A percentile compares a stretch with the other conserved stretches of the same genome.
These are phyloP conservation scores for Brachirus orientalis DNA, from an alignment of 2,113 vertebrate species.

Conservation along the genomic window DNA sequence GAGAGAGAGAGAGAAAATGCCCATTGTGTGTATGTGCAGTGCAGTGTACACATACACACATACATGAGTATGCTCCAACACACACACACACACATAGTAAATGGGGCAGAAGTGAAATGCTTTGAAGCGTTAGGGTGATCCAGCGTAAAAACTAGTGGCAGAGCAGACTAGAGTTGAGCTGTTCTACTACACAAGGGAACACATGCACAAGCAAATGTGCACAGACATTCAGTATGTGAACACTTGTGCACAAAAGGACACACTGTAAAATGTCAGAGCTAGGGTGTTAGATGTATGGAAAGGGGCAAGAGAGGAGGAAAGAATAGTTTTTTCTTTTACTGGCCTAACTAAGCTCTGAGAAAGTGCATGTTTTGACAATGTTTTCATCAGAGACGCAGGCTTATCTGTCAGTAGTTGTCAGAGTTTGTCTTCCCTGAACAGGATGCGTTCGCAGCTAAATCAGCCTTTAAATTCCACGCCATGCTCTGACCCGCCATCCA, in stretches of 20 bases:
- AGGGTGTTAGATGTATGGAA: slow-evolving; percentile 39
- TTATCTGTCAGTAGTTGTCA: slow-evolving; percentile 64
- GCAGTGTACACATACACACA: slow-evolving; percentile 13
- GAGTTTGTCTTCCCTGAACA: slow-evolving; percentile 64
- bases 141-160: slow-evolving; percentile 80
- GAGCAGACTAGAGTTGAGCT: slow-evolving; percentile 66
- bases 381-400: slow-evolving; percentile 63
- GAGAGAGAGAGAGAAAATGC: slow-evolving; percentile 4
- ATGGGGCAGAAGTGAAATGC: slow-evolving; percentile 84
- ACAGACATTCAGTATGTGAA: slow-evolving; percentile 29
- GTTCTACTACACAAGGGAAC: slow-evolving; percentile 56
- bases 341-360: slow-evolving; percentile 63
- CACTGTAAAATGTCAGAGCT: slow-evolving; percentile 26
- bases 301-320: slow-evolving; percentile 22
- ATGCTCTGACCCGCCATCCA: slow-evolving; percentile 60
- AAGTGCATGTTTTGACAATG: slow-evolving; percentile 65
- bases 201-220: slow-evolving; percentile 30
- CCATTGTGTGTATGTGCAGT: slow-evolving; percentile 15
- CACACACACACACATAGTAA: slow-evolving; percentile 69
- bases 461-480: slow-evolving; percentile 65
- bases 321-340: slow-evolving; percentile 9
- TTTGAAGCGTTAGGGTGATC: slow-evolving; percentile 84
- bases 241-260: slow-evolving; percentile 12
- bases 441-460: slow-evolving; percentile 69
- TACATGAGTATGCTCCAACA: slow-evolving; percentile 19